Percentiles rank a stretch among this genome's conserved stretches.
These are phyloP conservation scores for Gymnopithys bicolor DNA, from an alignment of 2,797 vertebrate genomes.

Conservation along the genomic window DNA sequence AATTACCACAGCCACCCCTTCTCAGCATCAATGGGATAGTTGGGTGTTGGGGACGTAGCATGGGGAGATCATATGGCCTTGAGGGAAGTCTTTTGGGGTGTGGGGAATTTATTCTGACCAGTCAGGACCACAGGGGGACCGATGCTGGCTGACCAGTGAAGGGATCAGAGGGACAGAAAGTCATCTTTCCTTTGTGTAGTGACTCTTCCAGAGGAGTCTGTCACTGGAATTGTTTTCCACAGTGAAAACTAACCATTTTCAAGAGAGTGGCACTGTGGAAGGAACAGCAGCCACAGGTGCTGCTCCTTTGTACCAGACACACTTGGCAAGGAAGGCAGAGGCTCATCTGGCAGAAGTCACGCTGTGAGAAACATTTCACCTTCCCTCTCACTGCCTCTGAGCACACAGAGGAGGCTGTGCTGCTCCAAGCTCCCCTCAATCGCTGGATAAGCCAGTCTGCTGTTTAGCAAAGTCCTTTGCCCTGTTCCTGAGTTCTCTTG, in stretches of 20 bases:
- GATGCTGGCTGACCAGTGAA: background rate
- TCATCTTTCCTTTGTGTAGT: background rate
- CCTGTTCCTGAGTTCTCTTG: background rate
- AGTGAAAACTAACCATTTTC: background rate
- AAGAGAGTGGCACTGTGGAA: background rate
- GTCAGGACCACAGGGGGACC: background rate
- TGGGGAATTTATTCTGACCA: background rate
- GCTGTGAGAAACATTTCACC: background rate
- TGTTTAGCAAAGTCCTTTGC: background rate
- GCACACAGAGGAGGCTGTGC: background rate
- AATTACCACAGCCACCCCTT: conserved; percentile 43
- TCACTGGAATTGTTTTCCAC: background rate
- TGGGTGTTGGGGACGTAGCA: background rate
- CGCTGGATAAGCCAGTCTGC: background rate
- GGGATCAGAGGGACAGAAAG: background rate
- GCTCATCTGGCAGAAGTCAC: background rate
- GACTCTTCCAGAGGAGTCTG: background rate
- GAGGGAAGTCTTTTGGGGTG: background rate
- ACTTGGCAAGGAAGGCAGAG: background rate
- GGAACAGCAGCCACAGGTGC: background rate
- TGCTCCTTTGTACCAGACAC: background rate
- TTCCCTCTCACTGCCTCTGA: background rate
- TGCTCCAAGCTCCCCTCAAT: background rate
- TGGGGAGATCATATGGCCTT: background rate
- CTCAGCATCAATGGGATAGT: background rate